Conservation (phyloP, 2,797 vertebrate genomes). For the Sternarchorhynchus goeldii region DNA sequence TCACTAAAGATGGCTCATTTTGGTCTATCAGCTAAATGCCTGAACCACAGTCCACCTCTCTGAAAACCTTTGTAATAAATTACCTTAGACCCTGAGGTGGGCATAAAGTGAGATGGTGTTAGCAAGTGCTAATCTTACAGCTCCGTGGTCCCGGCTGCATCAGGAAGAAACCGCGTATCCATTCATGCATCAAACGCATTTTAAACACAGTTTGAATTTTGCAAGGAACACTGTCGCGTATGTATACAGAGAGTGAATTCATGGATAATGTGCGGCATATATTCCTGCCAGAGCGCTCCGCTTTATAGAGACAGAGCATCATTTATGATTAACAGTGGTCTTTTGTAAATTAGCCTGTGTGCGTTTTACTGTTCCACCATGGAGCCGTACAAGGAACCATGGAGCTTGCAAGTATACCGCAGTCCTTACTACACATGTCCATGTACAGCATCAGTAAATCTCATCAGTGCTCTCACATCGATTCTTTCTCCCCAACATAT, state of each 20-base stretch:
- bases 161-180: neutral
- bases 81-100: constrained; percentile 8
- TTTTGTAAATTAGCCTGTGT: no score
- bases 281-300: no score
- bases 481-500: no score
- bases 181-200: constrained; percentile 6
- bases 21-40: constrained; percentile 37
- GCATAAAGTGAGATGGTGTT: constrained; percentile 2
- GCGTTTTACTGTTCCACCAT: no score
- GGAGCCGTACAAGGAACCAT: no score
- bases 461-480: no score
- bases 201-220: constrained; percentile 16
- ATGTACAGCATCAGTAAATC: no score
- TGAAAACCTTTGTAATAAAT: constrained; percentile 57
- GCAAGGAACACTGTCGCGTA: neutral
- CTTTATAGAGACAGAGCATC: no score
- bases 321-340: no score
- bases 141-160: neutral
- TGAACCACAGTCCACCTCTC: constrained; percentile 48
- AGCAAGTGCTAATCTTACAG: constrained; percentile 13
- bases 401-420: no score
- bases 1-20: constrained; percentile 52
- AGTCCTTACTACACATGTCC: no score
- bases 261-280: neutral
- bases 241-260: neutral